phyloP scores from a whole-genome alignment of 1,140 invertebrate genomes.

The Zophobas atratus region DNA sequence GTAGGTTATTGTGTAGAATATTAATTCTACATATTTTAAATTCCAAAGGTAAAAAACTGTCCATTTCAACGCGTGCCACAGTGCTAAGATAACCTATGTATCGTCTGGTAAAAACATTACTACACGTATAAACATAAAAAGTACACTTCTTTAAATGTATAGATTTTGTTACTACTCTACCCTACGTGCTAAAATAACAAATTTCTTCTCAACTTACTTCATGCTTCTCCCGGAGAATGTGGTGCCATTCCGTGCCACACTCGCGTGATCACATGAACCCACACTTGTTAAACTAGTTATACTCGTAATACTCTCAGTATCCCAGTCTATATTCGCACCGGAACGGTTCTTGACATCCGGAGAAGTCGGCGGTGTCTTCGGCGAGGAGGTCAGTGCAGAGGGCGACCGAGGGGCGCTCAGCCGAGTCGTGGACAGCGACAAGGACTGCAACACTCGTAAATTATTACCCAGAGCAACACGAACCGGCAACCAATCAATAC shows the following conservation, averaged over 20 bases:
- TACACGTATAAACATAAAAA: no score
- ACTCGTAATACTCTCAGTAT: constrained; percentile 83
- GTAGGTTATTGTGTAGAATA: no score
- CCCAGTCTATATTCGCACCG: constrained; percentile 73
- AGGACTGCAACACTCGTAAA: constrained; percentile 64
- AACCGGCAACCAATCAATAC: constrained; percentile 16
- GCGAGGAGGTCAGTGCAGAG: constrained; percentile 59
- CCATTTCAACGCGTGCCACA: no score
- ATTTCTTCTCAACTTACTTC: constrained; percentile 59
- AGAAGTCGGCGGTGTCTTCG: constrained; percentile 70
- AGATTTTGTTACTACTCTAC: no score
- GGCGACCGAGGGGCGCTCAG: constrained; percentile 64
- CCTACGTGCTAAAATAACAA: no score
- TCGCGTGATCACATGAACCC: constrained; percentile 82
- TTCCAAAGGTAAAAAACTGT: no score
- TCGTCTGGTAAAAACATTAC: no score
- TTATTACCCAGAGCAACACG: constrained; percentile 17
- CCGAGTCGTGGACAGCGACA: constrained; percentile 70
- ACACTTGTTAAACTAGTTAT: constrained; percentile 82
- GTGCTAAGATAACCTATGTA: no score
- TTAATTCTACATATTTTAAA: no score
- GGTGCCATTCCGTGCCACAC: constrained; percentile 85
- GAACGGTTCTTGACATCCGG: constrained; percentile 69
- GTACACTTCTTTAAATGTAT: no score
- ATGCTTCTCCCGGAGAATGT: constrained; percentile 76